A percentile compares a stretch with the other conserved stretches of the same genome.
These are phyloP conservation scores for Circaetus gallicus DNA, from an alignment of 2,113 vertebrate genomes.

Conservation along the genomic window DNA sequence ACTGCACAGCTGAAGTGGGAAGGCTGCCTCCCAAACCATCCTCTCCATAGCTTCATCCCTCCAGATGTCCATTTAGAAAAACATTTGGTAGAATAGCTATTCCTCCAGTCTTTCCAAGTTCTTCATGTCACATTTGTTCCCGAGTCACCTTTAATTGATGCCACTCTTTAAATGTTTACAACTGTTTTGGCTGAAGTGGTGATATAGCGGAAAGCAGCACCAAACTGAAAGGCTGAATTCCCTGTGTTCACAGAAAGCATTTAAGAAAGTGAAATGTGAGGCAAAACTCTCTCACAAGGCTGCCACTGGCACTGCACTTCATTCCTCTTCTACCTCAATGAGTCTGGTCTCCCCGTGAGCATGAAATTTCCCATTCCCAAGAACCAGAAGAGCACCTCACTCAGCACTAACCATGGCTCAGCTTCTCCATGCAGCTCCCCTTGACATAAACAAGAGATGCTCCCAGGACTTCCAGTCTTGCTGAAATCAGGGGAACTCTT, in stretches of 20 bases:
- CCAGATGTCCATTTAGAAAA: neutral
- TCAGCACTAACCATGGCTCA: neutral
- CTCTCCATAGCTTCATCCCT: neutral
- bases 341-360: neutral
- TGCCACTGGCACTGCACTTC: neutral
- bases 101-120: neutral
- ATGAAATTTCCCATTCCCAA: neutral
- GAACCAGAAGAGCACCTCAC: neutral
- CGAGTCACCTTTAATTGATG: neutral
- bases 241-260: neutral
- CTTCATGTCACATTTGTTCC: neutral
- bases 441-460: neutral
- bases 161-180: neutral
- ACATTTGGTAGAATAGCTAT: neutral
- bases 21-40: neutral
- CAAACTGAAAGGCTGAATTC: neutral
- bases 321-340: neutral
- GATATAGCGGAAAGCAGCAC: neutral
- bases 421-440: neutral
- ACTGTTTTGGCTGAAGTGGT: neutral
- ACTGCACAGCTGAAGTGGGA: neutral
- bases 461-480: neutral
- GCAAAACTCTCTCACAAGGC: neutral
- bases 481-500: neutral
- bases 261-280: neutral